Base-by-base conservation (phyloP, 2,113 vertebrate genomes). In the Puffinus mauretanicus region DNA sequence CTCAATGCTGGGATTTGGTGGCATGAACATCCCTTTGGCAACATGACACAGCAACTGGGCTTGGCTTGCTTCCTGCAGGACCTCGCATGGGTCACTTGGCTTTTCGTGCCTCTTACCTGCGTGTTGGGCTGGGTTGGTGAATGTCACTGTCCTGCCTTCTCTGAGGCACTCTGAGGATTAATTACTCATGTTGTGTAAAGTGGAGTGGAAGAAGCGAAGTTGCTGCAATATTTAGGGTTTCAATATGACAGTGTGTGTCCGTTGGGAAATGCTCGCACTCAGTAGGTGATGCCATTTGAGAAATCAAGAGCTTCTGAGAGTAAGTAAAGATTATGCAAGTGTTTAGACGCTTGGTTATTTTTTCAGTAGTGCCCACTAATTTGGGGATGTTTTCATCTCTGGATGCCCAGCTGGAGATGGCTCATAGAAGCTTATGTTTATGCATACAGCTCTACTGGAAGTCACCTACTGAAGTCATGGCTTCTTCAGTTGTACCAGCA, bases 311-410 rank as follows among this genome's bases (percentile, higher is more conserved):
- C 82, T 72, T 27, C 40, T 9, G 82, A 75, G 78, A 47, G n/a
- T 38, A 71, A 72, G 49, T 20, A 22, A 9, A 58, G 52, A 49
- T 96, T 96, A 75, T 93, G 94, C 84, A 96, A 96, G 82, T 36
- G 52, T 89, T 87, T 42, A 12, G 57, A 57, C 0, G 5, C 81
- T 46, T n/a, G 65, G 65, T 71, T 86, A 36, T 29, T 93, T 88
- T 91, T 94, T 81, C 42, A 29, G 26, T 61, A 66, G 32, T 65
- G 42, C 46, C 70, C 67, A 46, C 77, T 95, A 92, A 96, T 93
- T 76, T 84, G 70, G 40, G 13, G 29, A 16, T 91, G 78, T 92
- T 95, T 93, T 92, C 21, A 13, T 91, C 86, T 65, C 65, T 13
- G 47, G 34, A 20, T 86, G 47, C 57, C 67, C 52, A 40, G 24